These are phyloP conservation scores for Dascyllus trimaculatus DNA, from an alignment of 2,113 vertebrate genomes.

Conservation along the genomic window DNA sequence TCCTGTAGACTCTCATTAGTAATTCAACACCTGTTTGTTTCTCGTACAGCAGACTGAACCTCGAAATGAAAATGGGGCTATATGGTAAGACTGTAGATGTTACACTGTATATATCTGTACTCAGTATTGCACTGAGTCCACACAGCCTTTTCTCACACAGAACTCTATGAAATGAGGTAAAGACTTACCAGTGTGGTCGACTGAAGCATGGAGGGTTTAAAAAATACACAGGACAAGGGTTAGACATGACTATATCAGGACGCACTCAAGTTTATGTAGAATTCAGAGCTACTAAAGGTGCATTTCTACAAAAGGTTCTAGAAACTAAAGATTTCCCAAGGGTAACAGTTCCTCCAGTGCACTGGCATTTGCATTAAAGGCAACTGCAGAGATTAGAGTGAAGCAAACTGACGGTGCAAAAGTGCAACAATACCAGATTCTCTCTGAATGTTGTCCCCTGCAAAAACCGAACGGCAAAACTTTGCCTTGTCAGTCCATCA, in stretches of 20 bases:
- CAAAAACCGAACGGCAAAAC: too few species aligned
- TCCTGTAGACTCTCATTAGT: constrained; percentile 29
- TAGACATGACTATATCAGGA: constrained; percentile 34
- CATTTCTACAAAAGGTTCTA: neutral
- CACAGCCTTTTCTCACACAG: neutral
- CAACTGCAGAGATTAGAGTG: too few species aligned
- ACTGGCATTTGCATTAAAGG: too few species aligned
- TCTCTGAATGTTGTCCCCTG: too few species aligned
- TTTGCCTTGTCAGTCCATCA: too few species aligned
- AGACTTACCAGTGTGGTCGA: constrained; percentile 80
- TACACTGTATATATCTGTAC: neutral
- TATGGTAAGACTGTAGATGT: neutral
- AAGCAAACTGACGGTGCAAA: too few species aligned
- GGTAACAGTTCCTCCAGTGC: neutral
- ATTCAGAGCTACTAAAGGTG: neutral
- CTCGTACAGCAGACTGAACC: neutral
- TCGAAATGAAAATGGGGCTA: neutral
- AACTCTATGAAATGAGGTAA: constrained; percentile 27
- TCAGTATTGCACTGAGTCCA: too few species aligned
- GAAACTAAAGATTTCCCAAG: neutral
- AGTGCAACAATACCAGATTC: too few species aligned
- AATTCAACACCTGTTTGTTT: constrained; percentile 52
- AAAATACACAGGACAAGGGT: constrained; percentile 45
- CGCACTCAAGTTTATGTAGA: neutral
- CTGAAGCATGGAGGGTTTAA: constrained; percentile 71